These are phyloP conservation scores for Craseonycteris thonglongyai DNA, from an alignment of 2,113 vertebrate genomes.

Conservation along the genomic window DNA sequence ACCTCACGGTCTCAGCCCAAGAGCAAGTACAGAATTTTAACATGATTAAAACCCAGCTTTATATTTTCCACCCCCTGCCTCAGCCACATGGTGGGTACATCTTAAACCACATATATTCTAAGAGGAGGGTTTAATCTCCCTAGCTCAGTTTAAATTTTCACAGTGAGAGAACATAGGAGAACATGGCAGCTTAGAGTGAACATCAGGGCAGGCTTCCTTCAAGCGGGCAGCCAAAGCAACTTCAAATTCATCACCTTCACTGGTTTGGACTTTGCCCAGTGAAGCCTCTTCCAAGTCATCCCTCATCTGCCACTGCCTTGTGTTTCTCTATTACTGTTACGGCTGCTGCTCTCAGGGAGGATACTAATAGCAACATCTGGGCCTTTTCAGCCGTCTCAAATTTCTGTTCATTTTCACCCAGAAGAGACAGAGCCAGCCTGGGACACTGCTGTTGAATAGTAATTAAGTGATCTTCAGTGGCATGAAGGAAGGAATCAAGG, in stretches of 20 bases:
- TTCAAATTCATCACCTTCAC: background rate
- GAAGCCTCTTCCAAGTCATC: background rate
- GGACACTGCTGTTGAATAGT: background rate
- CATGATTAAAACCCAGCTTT: background rate
- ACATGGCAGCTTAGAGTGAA: background rate
- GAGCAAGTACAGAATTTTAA: background rate
- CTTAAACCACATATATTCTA: background rate
- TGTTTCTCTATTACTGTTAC: background rate
- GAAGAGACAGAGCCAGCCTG: background rate
- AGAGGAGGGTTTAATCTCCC: background rate
- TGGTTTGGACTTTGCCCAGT: background rate
- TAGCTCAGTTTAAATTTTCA: background rate
- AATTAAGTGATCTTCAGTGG: constrained; percentile 9
- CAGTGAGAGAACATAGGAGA: background rate
- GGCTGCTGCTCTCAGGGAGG: background rate
- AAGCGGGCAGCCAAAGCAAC: background rate
- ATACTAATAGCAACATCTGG: background rate
- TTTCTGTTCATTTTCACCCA: background rate
- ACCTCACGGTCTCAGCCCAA: background rate
- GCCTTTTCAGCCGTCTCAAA: background rate
- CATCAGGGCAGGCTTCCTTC: background rate
- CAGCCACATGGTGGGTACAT: background rate
- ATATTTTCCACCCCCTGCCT: background rate
- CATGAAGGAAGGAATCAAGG: background rate
- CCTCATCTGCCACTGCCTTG: background rate